Evolutionary conservation across 1,140 invertebrate species (phyloP).

Genomic region (Drosophila ohnishii): DNA sequence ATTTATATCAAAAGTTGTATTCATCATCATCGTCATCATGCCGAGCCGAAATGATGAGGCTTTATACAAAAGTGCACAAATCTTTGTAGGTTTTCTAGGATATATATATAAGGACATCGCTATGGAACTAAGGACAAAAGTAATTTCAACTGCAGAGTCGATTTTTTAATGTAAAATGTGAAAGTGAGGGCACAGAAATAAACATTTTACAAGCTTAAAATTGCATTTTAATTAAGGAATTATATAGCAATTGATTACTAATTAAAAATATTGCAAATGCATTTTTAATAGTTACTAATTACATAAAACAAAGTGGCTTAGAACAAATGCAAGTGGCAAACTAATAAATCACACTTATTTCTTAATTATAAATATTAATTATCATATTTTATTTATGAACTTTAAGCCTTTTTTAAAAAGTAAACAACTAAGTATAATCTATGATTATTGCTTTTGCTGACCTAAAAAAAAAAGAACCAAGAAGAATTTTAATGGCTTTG

Average conservation of each 20-base stretch:
- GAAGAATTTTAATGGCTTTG: slow-evolving; percentile 19
- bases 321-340: not conserved
- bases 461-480: not conserved
- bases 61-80: slow-evolving; percentile 22
- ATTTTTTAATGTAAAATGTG: slow-evolving; percentile 7
- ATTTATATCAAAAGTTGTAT: slow-evolving; percentile 67
- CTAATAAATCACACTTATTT: slow-evolving; percentile 1
- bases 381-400: not conserved
- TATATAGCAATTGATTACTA: not conserved
- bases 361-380: not conserved
- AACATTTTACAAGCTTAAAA: not conserved
- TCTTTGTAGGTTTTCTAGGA: slow-evolving; percentile 14
- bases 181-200: not conserved
- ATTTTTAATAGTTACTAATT: slow-evolving; percentile 7
- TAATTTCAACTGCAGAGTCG: slow-evolving; percentile 1
- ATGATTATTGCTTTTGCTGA: not conserved
- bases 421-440: not conserved
- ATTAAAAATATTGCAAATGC: not conserved
- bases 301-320: not conserved
- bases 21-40: slow-evolving; percentile 30
- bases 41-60: slow-evolving; percentile 30
- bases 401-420: not conserved
- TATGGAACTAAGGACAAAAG: slow-evolving; percentile 15
- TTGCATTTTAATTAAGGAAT: not conserved
- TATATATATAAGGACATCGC: slow-evolving; percentile 1